Percentiles rank a stretch among this genome's conserved stretches.
These are phyloP conservation scores for Lagopus leucura DNA, from an alignment of 2,113 vertebrate genomes.

Conservation along the genomic window DNA sequence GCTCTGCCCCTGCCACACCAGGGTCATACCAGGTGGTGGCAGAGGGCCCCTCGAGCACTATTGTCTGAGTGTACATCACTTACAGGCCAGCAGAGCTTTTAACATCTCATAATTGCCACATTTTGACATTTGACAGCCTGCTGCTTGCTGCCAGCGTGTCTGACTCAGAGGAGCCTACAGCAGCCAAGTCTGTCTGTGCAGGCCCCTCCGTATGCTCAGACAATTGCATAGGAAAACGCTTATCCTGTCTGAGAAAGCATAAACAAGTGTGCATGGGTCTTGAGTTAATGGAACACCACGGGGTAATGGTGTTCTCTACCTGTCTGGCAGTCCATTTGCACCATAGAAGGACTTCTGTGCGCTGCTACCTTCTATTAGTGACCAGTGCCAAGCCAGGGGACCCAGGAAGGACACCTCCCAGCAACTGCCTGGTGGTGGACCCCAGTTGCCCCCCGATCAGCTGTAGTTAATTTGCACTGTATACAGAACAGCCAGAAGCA, in stretches of 20 bases:
- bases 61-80: neutral
- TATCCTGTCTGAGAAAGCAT: neutral
- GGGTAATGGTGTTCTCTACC: neutral
- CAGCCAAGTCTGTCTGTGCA: neutral
- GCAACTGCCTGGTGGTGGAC: neutral
- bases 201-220: neutral
- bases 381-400: rapidly evolving
- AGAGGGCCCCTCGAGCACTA: neutral
- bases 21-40: neutral
- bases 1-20: neutral
- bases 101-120: neutral
- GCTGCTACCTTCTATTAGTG: neutral
- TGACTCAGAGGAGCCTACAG: neutral
- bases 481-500: neutral
- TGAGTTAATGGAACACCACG: rapidly evolving
- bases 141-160: neutral
- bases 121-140: neutral
- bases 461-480: neutral
- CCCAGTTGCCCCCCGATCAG: neutral
- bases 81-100: neutral
- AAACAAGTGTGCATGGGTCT: rapidly evolving
- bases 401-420: neutral
- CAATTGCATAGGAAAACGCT: neutral
- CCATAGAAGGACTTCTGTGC: neutral
- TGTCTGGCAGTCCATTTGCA: neutral